These are phyloP conservation scores for Cheilosia soror DNA, from an alignment of 2,888 invertebrate species.

Conservation along the genomic window DNA sequence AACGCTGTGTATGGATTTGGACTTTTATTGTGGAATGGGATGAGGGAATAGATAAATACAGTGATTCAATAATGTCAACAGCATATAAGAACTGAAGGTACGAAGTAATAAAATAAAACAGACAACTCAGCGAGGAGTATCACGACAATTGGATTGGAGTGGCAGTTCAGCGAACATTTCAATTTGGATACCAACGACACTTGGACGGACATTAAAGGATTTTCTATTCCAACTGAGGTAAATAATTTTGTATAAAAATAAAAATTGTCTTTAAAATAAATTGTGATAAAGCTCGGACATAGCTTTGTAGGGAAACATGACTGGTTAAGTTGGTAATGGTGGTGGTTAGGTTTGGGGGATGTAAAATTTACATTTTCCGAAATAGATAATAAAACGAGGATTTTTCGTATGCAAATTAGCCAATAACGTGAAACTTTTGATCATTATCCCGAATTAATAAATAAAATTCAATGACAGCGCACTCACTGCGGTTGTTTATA, in stretches of 20 bases:
- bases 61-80: slow-evolving; percentile 47
- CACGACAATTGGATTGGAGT: slow-evolving; percentile 47
- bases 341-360: slow-evolving; percentile 20
- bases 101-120: slow-evolving; percentile 33
- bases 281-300: slow-evolving; percentile 60
- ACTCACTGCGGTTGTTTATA: too few relatives aligned
- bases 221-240: slow-evolving; percentile 47
- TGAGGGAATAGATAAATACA: slow-evolving; percentile 36
- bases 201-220: slow-evolving; percentile 7
- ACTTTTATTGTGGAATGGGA: slow-evolving; percentile 44
- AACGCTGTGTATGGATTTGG: slow-evolving; percentile 26
- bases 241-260: slow-evolving; percentile 28
- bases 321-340: slow-evolving; percentile 17
- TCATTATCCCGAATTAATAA: too few relatives aligned
- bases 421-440: too few relatives aligned
- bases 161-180: slow-evolving; percentile 34
- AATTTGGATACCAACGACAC: slow-evolving; percentile 38
- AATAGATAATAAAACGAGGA: neutral
- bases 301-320: slow-evolving; percentile 40
- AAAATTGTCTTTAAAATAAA: neutral
- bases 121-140: slow-evolving; percentile 21
- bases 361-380: slow-evolving; percentile 11
- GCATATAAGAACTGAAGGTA: slow-evolving; percentile 1
- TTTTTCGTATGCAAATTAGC: neutral
- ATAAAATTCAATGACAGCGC: too few relatives aligned